A percentile compares a stretch with the other conserved stretches of the same genome.
These are phyloP conservation scores for Erynnis tages DNA, from an alignment of 2,888 invertebrate genomes.

Conservation along the genomic window DNA sequence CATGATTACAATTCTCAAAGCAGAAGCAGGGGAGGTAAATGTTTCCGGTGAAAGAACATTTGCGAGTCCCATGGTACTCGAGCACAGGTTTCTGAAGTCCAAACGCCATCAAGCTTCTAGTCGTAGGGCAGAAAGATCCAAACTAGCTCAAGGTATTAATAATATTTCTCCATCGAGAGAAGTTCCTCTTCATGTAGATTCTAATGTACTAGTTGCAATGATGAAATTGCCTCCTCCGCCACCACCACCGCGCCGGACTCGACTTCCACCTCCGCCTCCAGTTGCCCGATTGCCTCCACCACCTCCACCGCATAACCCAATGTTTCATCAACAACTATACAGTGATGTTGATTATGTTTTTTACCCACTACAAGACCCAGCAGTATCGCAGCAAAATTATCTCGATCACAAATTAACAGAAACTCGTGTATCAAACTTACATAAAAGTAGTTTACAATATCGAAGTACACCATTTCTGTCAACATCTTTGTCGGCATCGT, in stretches of 20 bases:
- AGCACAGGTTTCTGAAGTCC: slow-evolving; percentile 74
- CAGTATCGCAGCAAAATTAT: slow-evolving; percentile 94
- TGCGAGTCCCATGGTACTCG: slow-evolving; percentile 74
- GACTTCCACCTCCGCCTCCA: slow-evolving; percentile 86
- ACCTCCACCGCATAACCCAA: slow-evolving; percentile 90
- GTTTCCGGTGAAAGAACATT: slow-evolving; percentile 81
- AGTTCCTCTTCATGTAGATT: slow-evolving; percentile 62
- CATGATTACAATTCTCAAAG: slow-evolving; percentile 88
- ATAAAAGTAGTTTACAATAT: slow-evolving; percentile 88
- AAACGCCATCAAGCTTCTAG: slow-evolving; percentile 77
- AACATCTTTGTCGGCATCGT: slow-evolving; percentile 83
- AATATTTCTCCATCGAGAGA: slow-evolving; percentile 74
- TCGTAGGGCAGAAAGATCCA: slow-evolving; percentile 83
- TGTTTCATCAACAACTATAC: slow-evolving; percentile 93
- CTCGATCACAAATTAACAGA: slow-evolving; percentile 93
- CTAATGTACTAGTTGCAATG: slow-evolving; percentile 81
- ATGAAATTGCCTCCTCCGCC: slow-evolving; percentile 83
- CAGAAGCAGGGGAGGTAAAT: slow-evolving; percentile 86
- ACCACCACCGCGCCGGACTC: slow-evolving; percentile 79
- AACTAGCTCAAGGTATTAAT: slow-evolving; percentile 75
- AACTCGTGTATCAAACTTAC: slow-evolving; percentile 82
- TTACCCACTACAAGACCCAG: slow-evolving; percentile 94
- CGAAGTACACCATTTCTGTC: slow-evolving; percentile 91
- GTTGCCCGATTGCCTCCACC: slow-evolving; percentile 84
- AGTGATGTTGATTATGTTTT: slow-evolving; percentile 96